phyloP scores from a whole-genome alignment of 2,113 vertebrate species.

The Otus sunia region DNA sequence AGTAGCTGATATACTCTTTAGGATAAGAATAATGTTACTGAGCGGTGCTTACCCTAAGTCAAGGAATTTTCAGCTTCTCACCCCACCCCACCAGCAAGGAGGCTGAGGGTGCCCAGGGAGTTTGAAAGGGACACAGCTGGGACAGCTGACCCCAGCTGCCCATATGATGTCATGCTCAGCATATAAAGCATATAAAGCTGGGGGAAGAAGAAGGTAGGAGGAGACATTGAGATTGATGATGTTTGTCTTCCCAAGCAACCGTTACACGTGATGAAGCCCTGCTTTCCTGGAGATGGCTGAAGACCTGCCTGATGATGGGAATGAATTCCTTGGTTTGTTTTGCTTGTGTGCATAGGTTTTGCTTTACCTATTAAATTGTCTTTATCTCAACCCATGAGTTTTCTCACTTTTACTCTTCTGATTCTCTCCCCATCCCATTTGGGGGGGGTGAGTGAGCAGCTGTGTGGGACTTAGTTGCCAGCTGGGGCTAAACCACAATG shows the following conservation, averaged over 20 bases:
- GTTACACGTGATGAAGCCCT: too few species aligned
- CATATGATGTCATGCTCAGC: neutral
- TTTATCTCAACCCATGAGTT: neutral
- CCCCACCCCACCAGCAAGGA: neutral
- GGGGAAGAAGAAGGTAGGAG: neutral
- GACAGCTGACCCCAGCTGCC: neutral
- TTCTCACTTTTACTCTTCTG: neutral
- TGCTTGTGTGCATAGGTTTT: neutral
- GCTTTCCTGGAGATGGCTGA: too few species aligned
- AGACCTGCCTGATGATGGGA: too few species aligned
- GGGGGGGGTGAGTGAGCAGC: neutral
- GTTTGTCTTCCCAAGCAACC: neutral
- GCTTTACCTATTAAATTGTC: neutral
- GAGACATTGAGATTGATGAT: rapidly evolving
- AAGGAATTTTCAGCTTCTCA: neutral
- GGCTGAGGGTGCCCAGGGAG: neutral
- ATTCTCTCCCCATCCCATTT: neutral
- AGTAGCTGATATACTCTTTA: neutral
- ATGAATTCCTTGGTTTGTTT: neutral
- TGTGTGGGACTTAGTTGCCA: neutral
- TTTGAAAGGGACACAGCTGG: neutral
- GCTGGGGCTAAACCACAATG: neutral
- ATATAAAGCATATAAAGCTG: neutral
- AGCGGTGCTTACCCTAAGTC: neutral
- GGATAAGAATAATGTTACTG: neutral